These are phyloP conservation scores for Neopipo cinnamomea DNA, from an alignment of 2,113 vertebrate genomes.

Conservation along the genomic window DNA sequence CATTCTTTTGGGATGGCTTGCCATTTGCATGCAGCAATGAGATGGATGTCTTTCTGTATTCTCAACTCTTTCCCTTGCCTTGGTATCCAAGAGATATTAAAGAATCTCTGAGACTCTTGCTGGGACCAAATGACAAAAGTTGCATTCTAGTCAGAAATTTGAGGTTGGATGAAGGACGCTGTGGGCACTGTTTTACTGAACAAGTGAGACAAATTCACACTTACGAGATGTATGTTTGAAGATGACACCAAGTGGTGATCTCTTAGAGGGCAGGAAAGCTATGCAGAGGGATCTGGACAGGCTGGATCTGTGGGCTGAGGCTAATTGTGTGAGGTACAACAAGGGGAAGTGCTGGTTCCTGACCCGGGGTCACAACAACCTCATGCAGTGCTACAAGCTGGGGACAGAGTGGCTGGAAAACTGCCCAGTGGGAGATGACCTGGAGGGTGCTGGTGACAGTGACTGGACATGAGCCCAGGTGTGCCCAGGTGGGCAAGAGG, in stretches of 20 bases:
- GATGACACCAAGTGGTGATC: background rate
- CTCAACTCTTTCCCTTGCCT: background rate
- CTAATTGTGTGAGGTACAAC: rapidly evolving
- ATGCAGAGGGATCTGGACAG: background rate
- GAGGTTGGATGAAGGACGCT: background rate
- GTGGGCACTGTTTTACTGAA: background rate
- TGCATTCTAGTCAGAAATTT: background rate
- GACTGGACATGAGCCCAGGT: rapidly evolving
- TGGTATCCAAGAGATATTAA: background rate
- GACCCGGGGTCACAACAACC: background rate
- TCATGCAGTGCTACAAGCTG: background rate
- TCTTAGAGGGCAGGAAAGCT: background rate
- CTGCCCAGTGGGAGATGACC: background rate
- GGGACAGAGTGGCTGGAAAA: background rate
- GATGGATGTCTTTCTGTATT: background rate
- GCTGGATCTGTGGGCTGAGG: rapidly evolving
- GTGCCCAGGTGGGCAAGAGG: background rate
- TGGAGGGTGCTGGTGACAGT: background rate
- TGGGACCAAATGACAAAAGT: background rate
- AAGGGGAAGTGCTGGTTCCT: rapidly evolving
- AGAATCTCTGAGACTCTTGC: background rate
- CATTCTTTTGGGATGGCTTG: background rate
- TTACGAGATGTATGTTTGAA: background rate
- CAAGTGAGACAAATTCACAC: background rate
- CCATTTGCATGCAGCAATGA: background rate